Conservation (phyloP, 2,113 vertebrate genomes). For the Colius striatus region DNA sequence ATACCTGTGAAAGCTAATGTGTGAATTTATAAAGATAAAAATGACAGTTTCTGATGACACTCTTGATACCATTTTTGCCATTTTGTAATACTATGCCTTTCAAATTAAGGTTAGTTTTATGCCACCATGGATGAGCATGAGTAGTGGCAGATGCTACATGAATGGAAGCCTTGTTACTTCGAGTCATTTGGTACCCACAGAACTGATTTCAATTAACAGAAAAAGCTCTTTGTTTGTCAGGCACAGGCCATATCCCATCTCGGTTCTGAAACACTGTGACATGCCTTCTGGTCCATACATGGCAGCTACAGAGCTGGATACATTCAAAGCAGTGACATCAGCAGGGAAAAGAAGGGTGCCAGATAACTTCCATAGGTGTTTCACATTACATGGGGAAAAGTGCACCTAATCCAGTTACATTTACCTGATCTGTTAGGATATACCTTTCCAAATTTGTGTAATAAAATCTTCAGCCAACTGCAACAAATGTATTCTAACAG, state of each 20-base stretch:
- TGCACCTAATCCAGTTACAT: too few relatives aligned
- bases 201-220: neutral
- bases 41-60: neutral
- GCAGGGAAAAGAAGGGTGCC: neutral
- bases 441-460: neutral
- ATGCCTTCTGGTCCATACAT: fast-evolving
- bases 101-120: neutral
- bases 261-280: neutral
- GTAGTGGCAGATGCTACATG: neutral
- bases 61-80: neutral
- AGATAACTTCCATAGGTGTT: neutral
- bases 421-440: neutral
- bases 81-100: neutral
- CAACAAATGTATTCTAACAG: neutral
- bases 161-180: neutral
- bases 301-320: neutral
- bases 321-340: neutral
- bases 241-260: neutral
- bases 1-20: neutral
- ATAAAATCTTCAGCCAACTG: neutral
- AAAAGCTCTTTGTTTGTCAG: neutral
- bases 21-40: neutral
- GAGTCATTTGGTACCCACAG: too few relatives aligned
- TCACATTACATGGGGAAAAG: neutral
- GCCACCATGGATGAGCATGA: neutral